phyloP scores from a whole-genome alignment of 1,140 invertebrate genomes.

The Paracyclopina nana region DNA sequence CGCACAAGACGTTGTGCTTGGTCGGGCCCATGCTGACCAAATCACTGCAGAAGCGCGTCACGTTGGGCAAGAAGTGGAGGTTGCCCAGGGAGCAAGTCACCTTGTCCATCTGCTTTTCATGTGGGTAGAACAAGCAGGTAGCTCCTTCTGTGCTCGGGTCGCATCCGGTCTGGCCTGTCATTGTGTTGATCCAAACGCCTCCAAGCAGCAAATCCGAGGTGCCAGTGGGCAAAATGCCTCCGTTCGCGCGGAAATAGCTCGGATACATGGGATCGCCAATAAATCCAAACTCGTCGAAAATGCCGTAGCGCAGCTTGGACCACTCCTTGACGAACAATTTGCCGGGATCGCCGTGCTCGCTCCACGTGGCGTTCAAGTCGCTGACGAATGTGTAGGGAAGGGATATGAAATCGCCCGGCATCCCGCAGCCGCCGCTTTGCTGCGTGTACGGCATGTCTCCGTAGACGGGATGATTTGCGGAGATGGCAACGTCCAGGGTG shows the following conservation, averaged over 20 bases:
- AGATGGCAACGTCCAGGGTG: conserved; percentile 29
- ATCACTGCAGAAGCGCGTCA: not conserved
- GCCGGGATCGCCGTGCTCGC: conserved; percentile 17
- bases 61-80: not conserved
- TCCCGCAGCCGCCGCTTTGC: conserved; percentile 36
- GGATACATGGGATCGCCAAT: conserved; percentile 22
- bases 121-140: conserved; percentile 3
- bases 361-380: conserved; percentile 15
- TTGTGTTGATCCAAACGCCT: not conserved
- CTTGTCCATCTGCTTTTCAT: not conserved
- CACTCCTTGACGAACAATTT: conserved; percentile 30
- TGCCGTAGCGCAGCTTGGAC: conserved; percentile 30
- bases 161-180: not conserved
- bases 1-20: conserved; percentile 3
- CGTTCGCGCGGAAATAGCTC: conserved; percentile 20
- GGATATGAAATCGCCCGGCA: conserved; percentile 37
- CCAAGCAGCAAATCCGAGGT: not conserved
- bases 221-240: not conserved
- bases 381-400: conserved; percentile 25
- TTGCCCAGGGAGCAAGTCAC: conserved; percentile 8
- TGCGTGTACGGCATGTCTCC: conserved; percentile 35
- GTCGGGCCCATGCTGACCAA: not conserved
- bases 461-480: conserved; percentile 30
- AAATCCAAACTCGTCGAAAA: conserved; percentile 29
- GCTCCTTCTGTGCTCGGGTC: not conserved